Base-by-base conservation (phyloP, 2,888 invertebrate species). In the Pammene fasciana region DNA sequence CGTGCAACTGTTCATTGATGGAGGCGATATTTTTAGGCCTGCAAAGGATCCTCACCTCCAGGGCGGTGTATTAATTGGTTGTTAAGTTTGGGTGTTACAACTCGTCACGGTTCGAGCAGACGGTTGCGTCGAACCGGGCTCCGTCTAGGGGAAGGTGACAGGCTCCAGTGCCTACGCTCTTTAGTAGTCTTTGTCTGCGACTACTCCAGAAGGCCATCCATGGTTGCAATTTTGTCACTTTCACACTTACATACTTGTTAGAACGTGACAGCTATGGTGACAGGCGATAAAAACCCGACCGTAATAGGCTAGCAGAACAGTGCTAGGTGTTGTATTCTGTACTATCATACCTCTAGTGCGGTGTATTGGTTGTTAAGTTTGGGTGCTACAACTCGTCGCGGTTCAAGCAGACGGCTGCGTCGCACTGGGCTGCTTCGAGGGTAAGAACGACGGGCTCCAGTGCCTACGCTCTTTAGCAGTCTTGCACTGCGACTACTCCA, bases 391-490 rank as follows among this genome's bases (percentile, higher is more conserved):
- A 59, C 41, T 55, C 46, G 10, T 54, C 68, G 57, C 82, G 1
- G 87, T 80, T 84, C 86, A 59, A 83, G 78, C 67, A 84, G 78
- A 71, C 94, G 90, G 48, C 94, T 92, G 43, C 87, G 80, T 0
- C 85, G 80, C 72, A 76, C 78, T 10, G 96, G 96, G 0, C 95
- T 95, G 55, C 95, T 93, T 75, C 94, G 95, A 1, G 96, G 95
- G 57, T 95, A 95, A 0, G 95, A 10, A 94, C 95, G 95, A 76
- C 95, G 95, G 74, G 94, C 94, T 64, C 95, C 94, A 84, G 94
- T 94, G 67, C 95, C 94, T 83, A 95, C 96, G 13, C 95, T 95
- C 82, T 96, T 96, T 68, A 97, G 85, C 70, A 96, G 90, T 41
- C 96, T 95, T 1, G 95, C 95, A 5, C 96, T 96, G 82, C 5